Conservation (phyloP, 2,888 invertebrate species). For the Automeris io region DNA sequence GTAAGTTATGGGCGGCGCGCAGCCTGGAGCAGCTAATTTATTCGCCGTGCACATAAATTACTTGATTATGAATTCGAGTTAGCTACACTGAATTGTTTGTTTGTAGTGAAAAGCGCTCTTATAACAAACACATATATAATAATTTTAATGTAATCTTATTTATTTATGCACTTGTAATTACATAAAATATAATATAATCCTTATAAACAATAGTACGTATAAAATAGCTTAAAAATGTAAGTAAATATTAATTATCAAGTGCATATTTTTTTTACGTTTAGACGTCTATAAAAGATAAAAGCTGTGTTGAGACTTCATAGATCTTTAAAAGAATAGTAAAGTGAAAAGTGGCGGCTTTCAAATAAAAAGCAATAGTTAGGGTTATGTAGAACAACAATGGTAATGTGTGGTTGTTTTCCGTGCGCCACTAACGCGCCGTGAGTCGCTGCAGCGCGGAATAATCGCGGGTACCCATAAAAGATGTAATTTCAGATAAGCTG, state of each 20-base stretch:
- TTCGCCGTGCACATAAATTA: constrained; percentile 78
- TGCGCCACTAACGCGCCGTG: constrained; percentile 69
- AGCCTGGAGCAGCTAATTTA: constrained; percentile 74
- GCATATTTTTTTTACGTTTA: too few species aligned
- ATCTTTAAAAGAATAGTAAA: constrained; percentile 32
- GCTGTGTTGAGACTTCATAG: constrained; percentile 14
- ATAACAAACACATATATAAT: constrained; percentile 67
- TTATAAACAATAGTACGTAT: too few species aligned
- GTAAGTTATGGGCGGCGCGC: constrained; percentile 76
- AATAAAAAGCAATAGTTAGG: constrained; percentile 70
- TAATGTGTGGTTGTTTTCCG: constrained; percentile 68
- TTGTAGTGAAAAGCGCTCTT: constrained; percentile 69
- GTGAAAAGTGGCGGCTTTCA: constrained; percentile 51
- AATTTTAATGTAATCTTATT: too few species aligned
- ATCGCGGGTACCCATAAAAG: constrained; percentile 77
- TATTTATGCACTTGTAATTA: too few species aligned
- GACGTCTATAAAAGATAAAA: constrained; percentile 38
- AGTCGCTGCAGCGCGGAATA: constrained; percentile 75
- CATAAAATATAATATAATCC: too few species aligned
- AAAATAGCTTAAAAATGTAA: too few species aligned
- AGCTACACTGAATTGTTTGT: constrained; percentile 72
- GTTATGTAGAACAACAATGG: constrained; percentile 70
- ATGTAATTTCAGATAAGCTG: constrained; percentile 78
- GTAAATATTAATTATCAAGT: too few species aligned
- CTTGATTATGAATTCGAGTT: constrained; percentile 77